These are phyloP conservation scores for Himalopsyche kuldschensis DNA, from an alignment of 2,888 invertebrate genomes.

Conservation along the genomic window DNA sequence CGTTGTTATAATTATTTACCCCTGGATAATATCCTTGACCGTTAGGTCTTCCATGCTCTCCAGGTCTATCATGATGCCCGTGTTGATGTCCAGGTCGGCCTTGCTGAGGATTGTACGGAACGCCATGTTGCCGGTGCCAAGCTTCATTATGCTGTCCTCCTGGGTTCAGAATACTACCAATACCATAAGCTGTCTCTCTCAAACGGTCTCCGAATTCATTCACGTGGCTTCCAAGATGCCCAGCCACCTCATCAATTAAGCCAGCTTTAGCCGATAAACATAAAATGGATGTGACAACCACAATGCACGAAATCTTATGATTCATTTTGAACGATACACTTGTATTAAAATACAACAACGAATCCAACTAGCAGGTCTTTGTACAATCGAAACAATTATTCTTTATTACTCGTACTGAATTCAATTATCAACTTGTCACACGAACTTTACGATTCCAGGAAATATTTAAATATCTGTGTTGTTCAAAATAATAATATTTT, in stretches of 20 bases:
- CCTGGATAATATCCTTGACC: neutral
- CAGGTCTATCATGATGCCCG: neutral
- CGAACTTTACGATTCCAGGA: too few species aligned
- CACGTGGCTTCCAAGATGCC: slow-evolving; percentile 23
- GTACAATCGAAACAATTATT: too few species aligned
- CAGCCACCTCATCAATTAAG: slow-evolving; percentile 25
- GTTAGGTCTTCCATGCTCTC: neutral
- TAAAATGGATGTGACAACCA: neutral
- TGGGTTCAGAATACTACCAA: neutral
- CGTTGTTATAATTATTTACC: neutral
- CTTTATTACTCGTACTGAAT: too few species aligned
- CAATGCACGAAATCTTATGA: neutral
- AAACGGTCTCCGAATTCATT: neutral
- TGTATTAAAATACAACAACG: too few species aligned
- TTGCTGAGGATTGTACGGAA: neutral
- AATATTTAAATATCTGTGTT: neutral
- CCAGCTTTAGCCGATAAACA: slow-evolving; percentile 13
- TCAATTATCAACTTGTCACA: too few species aligned
- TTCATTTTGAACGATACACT: neutral
- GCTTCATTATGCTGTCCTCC: neutral
- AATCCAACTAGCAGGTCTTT: too few species aligned
- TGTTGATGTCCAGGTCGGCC: neutral
- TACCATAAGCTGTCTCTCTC: neutral
- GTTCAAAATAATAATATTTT: neutral
- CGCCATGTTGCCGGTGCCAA: neutral